Percentiles rank a stretch among this genome's conserved stretches.
phyloP scores from a whole-genome alignment of 2,888 invertebrate genomes.

The Trissolcus japonicus region DNA sequence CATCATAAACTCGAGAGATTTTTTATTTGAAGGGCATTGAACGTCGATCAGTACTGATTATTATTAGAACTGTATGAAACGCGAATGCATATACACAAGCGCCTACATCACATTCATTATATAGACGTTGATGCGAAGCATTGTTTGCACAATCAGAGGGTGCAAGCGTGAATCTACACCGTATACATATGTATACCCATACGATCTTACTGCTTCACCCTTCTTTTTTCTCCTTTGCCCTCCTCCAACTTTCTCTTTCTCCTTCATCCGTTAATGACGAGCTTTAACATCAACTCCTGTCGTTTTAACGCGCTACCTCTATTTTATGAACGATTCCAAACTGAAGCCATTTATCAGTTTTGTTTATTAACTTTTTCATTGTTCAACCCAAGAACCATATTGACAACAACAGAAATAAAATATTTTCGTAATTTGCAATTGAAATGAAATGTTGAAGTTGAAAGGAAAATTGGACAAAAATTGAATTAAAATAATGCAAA shows the following conservation, averaged over 20 bases:
- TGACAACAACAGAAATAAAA: neutral
- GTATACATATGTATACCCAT: slow-evolving; percentile 54
- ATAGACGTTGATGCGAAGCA: slow-evolving; percentile 74
- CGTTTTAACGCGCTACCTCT: slow-evolving; percentile 50
- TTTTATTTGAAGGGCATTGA: slow-evolving; percentile 67
- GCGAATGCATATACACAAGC: slow-evolving; percentile 58
- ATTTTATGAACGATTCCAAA: slow-evolving; percentile 52
- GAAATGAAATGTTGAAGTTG: too few species aligned
- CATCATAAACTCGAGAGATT: slow-evolving; percentile 45
- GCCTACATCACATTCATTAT: slow-evolving; percentile 71
- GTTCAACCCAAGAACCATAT: too few species aligned
- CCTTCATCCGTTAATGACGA: slow-evolving; percentile 55
- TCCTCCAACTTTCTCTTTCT: slow-evolving; percentile 48
- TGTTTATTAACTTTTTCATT: slow-evolving; percentile 9
- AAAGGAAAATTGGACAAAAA: too few species aligned
- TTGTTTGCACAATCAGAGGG: slow-evolving; percentile 75
- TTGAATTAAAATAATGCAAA: too few species aligned
- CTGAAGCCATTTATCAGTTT: slow-evolving; percentile 45
- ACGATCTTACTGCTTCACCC: slow-evolving; percentile 53
- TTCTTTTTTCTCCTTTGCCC: slow-evolving; percentile 43
- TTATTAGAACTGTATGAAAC: slow-evolving; percentile 71
- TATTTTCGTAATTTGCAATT: too few species aligned
- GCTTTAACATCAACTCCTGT: slow-evolving; percentile 50
- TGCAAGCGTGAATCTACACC: slow-evolving; percentile 64
- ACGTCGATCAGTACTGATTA: slow-evolving; percentile 75